These are phyloP conservation scores for Proteles cristata DNA, from an alignment of 2,113 vertebrate species.

Conservation along the genomic window DNA sequence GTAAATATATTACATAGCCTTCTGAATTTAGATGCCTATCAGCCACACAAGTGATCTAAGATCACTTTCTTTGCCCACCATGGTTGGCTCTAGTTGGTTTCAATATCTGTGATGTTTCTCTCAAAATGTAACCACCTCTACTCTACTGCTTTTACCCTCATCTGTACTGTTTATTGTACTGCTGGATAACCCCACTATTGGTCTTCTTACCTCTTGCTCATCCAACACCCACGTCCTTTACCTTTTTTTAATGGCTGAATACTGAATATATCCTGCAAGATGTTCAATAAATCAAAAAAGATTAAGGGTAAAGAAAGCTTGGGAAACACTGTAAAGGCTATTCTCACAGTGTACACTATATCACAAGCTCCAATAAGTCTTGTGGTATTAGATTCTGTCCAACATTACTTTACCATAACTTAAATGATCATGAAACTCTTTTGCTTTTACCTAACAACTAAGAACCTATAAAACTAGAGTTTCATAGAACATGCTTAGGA, in stretches of 20 bases:
- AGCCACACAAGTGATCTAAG: neutral
- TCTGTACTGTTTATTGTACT: slow-evolving; percentile 9
- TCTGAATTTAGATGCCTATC: slow-evolving; percentile 6
- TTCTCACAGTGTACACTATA: neutral
- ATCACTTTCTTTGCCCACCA: neutral
- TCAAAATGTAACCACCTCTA: slow-evolving; percentile 3
- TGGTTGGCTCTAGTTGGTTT: neutral
- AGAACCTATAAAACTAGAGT: slow-evolving; percentile 41
- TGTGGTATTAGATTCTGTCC: neutral
- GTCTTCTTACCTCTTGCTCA: neutral
- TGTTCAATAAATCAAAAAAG: slow-evolving; percentile 13
- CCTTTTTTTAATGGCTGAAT: neutral
- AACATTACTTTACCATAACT: neutral
- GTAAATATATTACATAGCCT: slow-evolving; percentile 1
- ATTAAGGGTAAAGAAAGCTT: slow-evolving; percentile 10
- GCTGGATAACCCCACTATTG: neutral
- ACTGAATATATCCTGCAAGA: slow-evolving; percentile 6
- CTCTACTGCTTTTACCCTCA: neutral
- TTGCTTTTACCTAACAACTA: neutral
- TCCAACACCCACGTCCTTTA: neutral
- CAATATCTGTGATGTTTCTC: neutral
- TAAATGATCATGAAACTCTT: slow-evolving; percentile 1
- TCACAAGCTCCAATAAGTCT: slow-evolving; percentile 25
- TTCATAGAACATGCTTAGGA: neutral
- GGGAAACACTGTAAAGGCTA: slow-evolving; percentile 34